Evolutionary conservation across 2,797 vertebrate species (phyloP).

Genomic region (Molossus alvarezi): DNA sequence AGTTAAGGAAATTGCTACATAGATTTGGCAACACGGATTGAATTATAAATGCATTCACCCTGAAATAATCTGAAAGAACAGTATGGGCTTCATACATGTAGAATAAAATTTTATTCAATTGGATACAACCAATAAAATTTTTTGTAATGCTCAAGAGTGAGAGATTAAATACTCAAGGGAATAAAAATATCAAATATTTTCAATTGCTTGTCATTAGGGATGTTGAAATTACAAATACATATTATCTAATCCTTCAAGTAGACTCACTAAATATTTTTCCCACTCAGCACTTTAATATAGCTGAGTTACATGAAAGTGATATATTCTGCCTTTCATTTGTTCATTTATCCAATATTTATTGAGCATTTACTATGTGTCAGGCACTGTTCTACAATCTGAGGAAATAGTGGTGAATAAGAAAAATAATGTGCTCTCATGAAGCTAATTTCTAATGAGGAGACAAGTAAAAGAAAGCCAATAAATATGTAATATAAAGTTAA

Average conservation of each 20-base stretch:
- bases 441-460: neutral
- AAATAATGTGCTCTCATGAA: slow-evolving; percentile 41
- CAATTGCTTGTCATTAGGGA: slow-evolving; percentile 17
- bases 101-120: slow-evolving; percentile 55
- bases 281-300: slow-evolving; percentile 6
- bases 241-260: slow-evolving; percentile 48
- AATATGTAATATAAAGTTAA: slow-evolving; percentile 5
- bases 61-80: slow-evolving; percentile 65
- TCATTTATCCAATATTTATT: slow-evolving; percentile 3
- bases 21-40: slow-evolving; percentile 56
- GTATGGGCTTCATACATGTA: slow-evolving; percentile 21
- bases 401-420: slow-evolving; percentile 18
- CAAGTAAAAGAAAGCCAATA: slow-evolving; percentile 21
- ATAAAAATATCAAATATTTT: slow-evolving; percentile 60
- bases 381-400: neutral
- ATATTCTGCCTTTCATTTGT: slow-evolving; percentile 20
- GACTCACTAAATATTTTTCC: slow-evolving; percentile 5
- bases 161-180: neutral
- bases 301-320: neutral
- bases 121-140: neutral
- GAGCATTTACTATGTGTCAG: neutral
- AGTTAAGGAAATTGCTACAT: slow-evolving; percentile 84
- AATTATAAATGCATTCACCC: slow-evolving; percentile 16
- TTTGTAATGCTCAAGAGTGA: neutral
- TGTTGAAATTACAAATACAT: slow-evolving; percentile 51